These are phyloP conservation scores for Eupithecia exiguata DNA, from an alignment of 2,888 invertebrate species.

Conservation along the genomic window DNA sequence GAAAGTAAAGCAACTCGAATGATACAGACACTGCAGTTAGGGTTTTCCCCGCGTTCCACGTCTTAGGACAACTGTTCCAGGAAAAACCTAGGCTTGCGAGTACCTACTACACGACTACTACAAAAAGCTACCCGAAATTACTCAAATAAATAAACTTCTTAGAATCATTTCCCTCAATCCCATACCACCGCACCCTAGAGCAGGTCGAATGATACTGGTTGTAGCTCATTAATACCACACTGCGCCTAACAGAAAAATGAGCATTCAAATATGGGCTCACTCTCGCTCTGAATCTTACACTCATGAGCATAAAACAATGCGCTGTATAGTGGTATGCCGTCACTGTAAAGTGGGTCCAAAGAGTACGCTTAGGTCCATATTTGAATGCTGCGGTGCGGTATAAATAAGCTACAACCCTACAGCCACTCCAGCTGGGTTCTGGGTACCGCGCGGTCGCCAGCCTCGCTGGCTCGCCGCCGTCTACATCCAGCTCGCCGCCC, in stretches of 20 bases:
- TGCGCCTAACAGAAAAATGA: background rate
- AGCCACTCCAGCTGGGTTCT: slow-evolving; percentile 70
- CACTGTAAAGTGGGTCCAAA: background rate
- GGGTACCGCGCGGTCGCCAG: slow-evolving; percentile 68
- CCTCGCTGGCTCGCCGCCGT: slow-evolving; percentile 54
- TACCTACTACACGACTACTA: background rate
- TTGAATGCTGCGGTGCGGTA: background rate
- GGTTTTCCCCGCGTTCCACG: background rate
- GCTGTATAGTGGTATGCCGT: background rate
- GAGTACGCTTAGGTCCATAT: background rate
- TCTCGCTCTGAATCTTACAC: background rate
- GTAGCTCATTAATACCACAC: slow-evolving; percentile 2
- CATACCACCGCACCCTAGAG: background rate
- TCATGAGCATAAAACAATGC: background rate
- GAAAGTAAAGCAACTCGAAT: background rate
- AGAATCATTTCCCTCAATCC: background rate
- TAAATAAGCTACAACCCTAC: slow-evolving; percentile 47
- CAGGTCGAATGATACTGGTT: background rate
- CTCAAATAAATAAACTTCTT: background rate
- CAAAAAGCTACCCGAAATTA: background rate
- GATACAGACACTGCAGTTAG: background rate
- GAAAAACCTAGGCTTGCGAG: background rate
- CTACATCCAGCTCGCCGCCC: slow-evolving; percentile 36
- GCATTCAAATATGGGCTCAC: background rate
- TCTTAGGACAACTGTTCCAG: background rate